These are phyloP conservation scores for Psilopsiagon aurifrons DNA, from an alignment of 2,113 vertebrate genomes.

Conservation along the genomic window DNA sequence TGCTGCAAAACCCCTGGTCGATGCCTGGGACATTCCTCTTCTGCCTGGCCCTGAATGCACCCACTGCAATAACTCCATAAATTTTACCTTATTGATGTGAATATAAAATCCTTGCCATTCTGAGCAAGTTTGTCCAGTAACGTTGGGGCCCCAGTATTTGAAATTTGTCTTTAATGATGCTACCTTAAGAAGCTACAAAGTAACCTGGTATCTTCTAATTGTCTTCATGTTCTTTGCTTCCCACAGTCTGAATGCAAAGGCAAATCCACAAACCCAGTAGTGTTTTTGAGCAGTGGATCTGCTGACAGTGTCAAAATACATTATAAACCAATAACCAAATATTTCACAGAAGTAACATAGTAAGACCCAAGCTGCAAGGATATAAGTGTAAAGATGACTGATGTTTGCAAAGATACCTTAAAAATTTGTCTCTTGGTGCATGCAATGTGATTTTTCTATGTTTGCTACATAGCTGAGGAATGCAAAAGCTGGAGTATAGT, in stretches of 20 bases:
- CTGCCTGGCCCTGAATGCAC: fast-evolving
- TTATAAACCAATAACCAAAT: background rate
- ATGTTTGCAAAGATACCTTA: constrained; percentile 6
- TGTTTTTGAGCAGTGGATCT: background rate
- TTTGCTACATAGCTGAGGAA: constrained; percentile 21
- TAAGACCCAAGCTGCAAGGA: background rate
- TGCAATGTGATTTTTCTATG: constrained; percentile 20
- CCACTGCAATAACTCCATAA: background rate
- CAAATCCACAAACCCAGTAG: background rate
- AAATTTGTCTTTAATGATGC: background rate
- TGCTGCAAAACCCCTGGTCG: fast-evolving
- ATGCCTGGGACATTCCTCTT: background rate
- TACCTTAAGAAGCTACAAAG: background rate
- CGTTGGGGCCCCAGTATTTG: background rate
- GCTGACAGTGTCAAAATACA: background rate
- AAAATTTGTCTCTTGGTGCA: background rate
- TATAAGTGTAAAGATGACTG: background rate
- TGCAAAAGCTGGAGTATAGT: background rate
- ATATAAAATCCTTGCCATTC: background rate
- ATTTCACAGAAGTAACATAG: background rate
- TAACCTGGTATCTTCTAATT: background rate
- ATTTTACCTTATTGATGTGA: background rate
- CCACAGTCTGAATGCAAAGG: background rate
- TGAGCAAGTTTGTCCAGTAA: background rate
- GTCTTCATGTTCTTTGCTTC: background rate